Conservation (phyloP, 2,113 vertebrate species). For the Cepphus grylle region DNA sequence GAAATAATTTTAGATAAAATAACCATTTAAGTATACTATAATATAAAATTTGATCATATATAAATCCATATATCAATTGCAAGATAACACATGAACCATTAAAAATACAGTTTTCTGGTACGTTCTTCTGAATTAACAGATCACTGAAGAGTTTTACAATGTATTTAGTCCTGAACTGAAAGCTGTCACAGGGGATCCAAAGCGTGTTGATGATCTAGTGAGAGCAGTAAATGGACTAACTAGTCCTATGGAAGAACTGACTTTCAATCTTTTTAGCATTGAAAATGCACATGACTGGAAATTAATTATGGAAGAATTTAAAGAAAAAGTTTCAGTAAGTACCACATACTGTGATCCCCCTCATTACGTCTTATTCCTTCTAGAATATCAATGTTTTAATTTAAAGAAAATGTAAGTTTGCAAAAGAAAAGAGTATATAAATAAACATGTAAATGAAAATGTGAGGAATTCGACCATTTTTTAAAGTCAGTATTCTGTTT, state of each 20-base stretch:
- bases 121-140: constrained; percentile 65
- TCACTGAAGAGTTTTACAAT: constrained; percentile 86
- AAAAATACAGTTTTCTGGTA: not conserved
- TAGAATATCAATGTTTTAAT: not conserved
- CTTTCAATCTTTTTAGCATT: constrained; percentile 85
- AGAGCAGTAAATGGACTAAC: constrained; percentile 79
- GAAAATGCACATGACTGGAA: constrained; percentile 79
- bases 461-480: not conserved
- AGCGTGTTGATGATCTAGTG: constrained; percentile 79
- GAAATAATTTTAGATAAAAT: not conserved
- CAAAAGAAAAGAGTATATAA: not conserved
- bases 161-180: constrained; percentile 87
- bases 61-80: not conserved
- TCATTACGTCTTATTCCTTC: not conserved
- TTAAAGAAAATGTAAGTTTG: not conserved
- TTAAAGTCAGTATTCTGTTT: not conserved
- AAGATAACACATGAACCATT: not conserved
- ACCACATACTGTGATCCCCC: accelerated
- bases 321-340: constrained; percentile 79
- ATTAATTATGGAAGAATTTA: constrained; percentile 82
- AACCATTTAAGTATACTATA: not conserved
- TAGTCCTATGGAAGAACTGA: constrained; percentile 76
- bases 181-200: constrained; percentile 82
- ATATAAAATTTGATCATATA: not conserved
- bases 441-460: not conserved